phyloP scores from a whole-genome alignment of 2,888 invertebrate genomes.

The Sinhomidia bicolor region DNA sequence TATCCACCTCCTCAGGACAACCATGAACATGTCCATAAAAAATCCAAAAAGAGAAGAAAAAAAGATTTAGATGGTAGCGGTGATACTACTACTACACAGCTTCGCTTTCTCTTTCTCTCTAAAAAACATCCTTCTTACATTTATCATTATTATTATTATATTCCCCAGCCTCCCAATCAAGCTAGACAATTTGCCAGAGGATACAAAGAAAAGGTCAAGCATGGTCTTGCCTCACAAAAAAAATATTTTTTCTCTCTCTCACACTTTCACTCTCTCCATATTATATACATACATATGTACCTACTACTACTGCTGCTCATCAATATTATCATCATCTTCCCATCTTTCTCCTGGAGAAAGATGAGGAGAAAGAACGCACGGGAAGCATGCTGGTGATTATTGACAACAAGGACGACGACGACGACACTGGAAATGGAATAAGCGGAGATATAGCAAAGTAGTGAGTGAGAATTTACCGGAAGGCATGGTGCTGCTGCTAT shows the following conservation, averaged over 20 bases:
- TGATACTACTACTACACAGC: no score
- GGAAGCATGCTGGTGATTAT: conserved; percentile 36
- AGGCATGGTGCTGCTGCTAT: conserved; percentile 22
- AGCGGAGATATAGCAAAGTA: background rate
- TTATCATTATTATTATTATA: background rate
- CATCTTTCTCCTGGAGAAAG: no score
- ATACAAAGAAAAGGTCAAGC: conserved; percentile 26
- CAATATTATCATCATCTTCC: conserved; percentile 4
- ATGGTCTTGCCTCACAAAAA: conserved; percentile 49
- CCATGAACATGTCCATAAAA: conserved; percentile 10
- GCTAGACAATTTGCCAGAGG: conserved; percentile 65
- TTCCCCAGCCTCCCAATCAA: conserved; percentile 54
- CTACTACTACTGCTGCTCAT: background rate
- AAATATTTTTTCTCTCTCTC: conserved; percentile 14
- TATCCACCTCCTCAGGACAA: background rate
- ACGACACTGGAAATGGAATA: background rate
- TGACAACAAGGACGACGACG: conserved; percentile 27
- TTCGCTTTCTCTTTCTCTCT: no score
- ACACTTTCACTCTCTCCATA: background rate
- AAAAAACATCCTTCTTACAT: no score
- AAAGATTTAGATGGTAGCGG: background rate
- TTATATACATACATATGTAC: no score
- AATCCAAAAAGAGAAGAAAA: background rate
- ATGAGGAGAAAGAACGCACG: no score
- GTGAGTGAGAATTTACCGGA: conserved; percentile 63